Evolutionary conservation across 2,113 vertebrate genomes (phyloP).

Genomic region (Callionymus lyra): DNA sequence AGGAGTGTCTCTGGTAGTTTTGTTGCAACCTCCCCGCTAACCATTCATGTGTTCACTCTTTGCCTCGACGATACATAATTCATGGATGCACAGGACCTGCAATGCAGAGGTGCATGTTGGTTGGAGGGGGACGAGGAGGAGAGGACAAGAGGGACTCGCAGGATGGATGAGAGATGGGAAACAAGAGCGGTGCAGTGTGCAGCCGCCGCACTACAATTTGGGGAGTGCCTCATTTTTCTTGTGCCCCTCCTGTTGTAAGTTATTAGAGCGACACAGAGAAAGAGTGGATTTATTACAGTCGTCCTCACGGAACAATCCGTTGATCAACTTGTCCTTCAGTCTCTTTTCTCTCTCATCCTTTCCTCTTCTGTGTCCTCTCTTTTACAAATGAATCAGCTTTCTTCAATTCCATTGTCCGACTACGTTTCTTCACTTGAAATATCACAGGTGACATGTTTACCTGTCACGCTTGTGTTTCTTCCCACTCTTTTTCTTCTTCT

Average conservation of each 20-base stretch:
- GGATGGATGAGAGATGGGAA: conserved; percentile 37
- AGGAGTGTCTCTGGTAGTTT: no score
- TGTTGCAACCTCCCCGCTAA: background rate
- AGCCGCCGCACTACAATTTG: conserved; percentile 47
- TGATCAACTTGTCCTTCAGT: no score
- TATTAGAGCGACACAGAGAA: conserved; percentile 36
- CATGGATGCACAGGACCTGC: conserved; percentile 50
- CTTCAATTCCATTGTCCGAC: background rate
- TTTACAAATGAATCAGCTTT: background rate
- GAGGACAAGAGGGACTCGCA: conserved; percentile 4
- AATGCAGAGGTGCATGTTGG: conserved; percentile 44
- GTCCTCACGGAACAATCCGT: background rate
- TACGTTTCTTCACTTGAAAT: background rate
- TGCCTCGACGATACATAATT: conserved; percentile 48
- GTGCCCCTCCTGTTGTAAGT: conserved; percentile 20
- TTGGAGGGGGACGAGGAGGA: background rate
- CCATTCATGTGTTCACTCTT: conserved; percentile 3
- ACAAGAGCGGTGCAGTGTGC: conserved; percentile 23
- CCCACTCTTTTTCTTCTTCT: conserved; percentile 85
- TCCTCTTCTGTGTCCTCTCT: background rate
- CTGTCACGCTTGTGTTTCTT: conserved; percentile 93
- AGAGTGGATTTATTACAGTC: background rate
- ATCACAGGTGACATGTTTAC: conserved; percentile 49
- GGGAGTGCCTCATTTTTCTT: conserved; percentile 55
- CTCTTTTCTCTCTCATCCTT: background rate